A percentile compares a stretch with the other conserved stretches of the same genome.
These are phyloP conservation scores for Pelobates fuscus DNA, from an alignment of 2,113 vertebrate genomes.

Conservation along the genomic window DNA sequence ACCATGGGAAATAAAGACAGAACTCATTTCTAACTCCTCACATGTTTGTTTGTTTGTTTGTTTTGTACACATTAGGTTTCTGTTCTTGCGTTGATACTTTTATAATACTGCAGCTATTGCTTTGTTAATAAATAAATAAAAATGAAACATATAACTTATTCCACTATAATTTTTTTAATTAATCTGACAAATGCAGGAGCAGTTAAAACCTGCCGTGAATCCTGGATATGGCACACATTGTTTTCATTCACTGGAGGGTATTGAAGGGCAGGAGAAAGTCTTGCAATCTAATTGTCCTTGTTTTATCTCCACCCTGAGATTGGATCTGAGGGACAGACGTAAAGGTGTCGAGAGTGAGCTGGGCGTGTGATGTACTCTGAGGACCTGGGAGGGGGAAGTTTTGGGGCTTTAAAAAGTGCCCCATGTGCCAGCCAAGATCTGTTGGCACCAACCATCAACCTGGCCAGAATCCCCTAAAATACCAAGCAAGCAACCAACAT, in stretches of 20 bases:
- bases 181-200: too few species aligned
- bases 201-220: neutral
- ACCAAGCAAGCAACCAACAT: constrained; percentile 25
- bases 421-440: constrained; percentile 28
- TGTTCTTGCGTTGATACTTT: too few species aligned
- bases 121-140: too few species aligned
- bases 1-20: too few species aligned
- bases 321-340: constrained; percentile 28
- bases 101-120: too few species aligned
- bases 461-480: neutral
- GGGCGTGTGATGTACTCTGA: neutral
- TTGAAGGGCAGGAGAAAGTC: constrained; percentile 35
- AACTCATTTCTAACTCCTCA: too few species aligned
- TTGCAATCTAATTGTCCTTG: constrained; percentile 28
- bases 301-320: constrained; percentile 31
- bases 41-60: too few species aligned
- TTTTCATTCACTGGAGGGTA: neutral
- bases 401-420: constrained; percentile 15
- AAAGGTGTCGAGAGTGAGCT: constrained; percentile 17
- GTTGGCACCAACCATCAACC: constrained; percentile 30
- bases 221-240: neutral
- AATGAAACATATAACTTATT: too few species aligned
- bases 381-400: constrained; percentile 1
- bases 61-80: too few species aligned
- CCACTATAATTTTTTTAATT: too few species aligned